Conservation (phyloP, 23 tunicate species). For the Botrylloides violaceus region DNA sequence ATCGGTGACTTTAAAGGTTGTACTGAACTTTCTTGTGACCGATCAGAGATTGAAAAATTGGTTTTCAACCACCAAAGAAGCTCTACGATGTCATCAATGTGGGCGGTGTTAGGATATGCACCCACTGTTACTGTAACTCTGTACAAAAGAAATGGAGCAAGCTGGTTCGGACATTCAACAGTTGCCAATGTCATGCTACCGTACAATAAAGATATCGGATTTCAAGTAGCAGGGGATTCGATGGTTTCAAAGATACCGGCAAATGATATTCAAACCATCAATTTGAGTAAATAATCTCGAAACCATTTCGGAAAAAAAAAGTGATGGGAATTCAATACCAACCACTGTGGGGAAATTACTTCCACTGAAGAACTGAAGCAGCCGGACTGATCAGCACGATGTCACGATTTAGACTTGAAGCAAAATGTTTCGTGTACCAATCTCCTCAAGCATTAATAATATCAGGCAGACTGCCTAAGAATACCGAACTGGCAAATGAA, state of each 20-base stretch:
- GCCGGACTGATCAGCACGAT: no score
- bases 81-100: slow-evolving; percentile 48
- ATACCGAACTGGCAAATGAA: no score
- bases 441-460: no score
- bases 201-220: slow-evolving; percentile 58
- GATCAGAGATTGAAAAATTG: slow-evolving; percentile 74
- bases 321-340: no score
- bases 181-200: slow-evolving; percentile 53
- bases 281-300: slow-evolving; percentile 45
- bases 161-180: slow-evolving; percentile 50
- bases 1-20: slow-evolving; percentile 88
- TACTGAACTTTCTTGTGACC: slow-evolving; percentile 49
- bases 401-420: no score
- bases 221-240: slow-evolving; percentile 74
- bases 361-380: no score
- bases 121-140: slow-evolving; percentile 54
- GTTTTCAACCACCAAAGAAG: slow-evolving; percentile 60
- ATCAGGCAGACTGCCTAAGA: no score
- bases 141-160: slow-evolving; percentile 45
- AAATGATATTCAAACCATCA: slow-evolving; percentile 64
- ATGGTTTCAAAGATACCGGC: slow-evolving; percentile 76
- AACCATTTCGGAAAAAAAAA: no score
- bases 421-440: no score
- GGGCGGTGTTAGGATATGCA: slow-evolving; percentile 81
- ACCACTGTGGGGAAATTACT: no score